A percentile compares a stretch with the other conserved stretches of the same genome.
Evolutionary conservation across 2,888 invertebrate species (phyloP).

Genomic region (Cataglyphis rosenhaueri): DNA sequence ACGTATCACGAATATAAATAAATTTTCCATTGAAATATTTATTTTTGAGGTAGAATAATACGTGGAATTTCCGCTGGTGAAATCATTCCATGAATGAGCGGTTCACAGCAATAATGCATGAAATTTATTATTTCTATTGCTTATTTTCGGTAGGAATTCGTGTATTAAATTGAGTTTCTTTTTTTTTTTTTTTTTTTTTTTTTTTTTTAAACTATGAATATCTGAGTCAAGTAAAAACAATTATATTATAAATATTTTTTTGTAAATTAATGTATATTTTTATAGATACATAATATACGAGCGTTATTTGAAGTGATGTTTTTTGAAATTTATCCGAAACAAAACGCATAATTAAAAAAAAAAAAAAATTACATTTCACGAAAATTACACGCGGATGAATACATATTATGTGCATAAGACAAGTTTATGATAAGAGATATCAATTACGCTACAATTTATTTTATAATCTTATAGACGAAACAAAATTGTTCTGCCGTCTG

Average conservation of each 20-base stretch:
- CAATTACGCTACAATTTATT: background rate
- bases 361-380: background rate
- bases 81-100: background rate
- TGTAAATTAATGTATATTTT: background rate
- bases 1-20: slow-evolving; percentile 23
- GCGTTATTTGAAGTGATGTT: background rate
- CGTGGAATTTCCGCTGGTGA: background rate
- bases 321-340: background rate
- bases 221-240: background rate
- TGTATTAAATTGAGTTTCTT: background rate
- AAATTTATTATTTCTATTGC: background rate
- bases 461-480: slow-evolving; percentile 6
- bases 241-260: background rate
- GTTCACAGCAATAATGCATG: background rate
- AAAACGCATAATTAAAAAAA: background rate
- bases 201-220: background rate
- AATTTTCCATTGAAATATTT: slow-evolving; percentile 24
- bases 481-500: background rate
- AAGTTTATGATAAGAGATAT: background rate
- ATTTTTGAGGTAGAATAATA: slow-evolving; percentile 11
- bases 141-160: background rate
- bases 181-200: too few species aligned
- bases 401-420: background rate
- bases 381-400: background rate
- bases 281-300: background rate